Percentiles rank a stretch among this genome's conserved stretches.
Conservation (phyloP, 2,888 invertebrate genomes). For the Leptopilina drosophilae region DNA sequence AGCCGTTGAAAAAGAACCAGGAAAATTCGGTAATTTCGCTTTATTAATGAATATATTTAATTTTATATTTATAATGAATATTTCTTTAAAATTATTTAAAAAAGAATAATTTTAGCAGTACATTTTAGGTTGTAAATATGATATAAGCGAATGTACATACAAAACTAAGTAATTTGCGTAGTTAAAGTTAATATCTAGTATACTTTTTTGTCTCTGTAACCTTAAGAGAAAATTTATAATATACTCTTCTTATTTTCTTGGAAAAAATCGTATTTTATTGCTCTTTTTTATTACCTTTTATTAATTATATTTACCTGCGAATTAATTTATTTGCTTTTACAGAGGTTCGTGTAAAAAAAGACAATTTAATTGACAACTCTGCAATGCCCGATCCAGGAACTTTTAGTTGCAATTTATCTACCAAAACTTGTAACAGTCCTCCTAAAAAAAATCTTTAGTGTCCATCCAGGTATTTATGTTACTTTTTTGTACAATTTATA, state of each 20-base stretch:
- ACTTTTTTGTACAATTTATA: slow-evolving; percentile 5
- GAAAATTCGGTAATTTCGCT: slow-evolving; percentile 80
- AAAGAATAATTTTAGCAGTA: no score
- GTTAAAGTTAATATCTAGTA: no score
- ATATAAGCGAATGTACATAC: no score
- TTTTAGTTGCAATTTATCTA: slow-evolving; percentile 24
- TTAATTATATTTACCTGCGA: neutral
- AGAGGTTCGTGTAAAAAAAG: slow-evolving; percentile 4
- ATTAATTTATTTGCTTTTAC: neutral
- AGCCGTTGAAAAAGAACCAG: slow-evolving; percentile 83
- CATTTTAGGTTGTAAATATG: neutral
- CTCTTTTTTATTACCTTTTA: neutral
- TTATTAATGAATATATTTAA: neutral
- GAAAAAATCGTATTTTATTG: neutral
- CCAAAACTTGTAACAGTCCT: neutral
- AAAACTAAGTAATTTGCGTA: no score
- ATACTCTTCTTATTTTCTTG: neutral
- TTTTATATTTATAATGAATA: neutral
- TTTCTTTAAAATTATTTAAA: neutral
- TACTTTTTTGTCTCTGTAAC: no score
- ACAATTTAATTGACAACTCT: slow-evolving; percentile 16
- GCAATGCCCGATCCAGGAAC: neutral
- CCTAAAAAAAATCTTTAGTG: slow-evolving; percentile 1
- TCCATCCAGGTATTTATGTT: neutral
- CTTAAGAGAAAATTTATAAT: no score